phyloP scores from a whole-genome alignment of 1,140 invertebrate species.

The Bombus impatiens region DNA sequence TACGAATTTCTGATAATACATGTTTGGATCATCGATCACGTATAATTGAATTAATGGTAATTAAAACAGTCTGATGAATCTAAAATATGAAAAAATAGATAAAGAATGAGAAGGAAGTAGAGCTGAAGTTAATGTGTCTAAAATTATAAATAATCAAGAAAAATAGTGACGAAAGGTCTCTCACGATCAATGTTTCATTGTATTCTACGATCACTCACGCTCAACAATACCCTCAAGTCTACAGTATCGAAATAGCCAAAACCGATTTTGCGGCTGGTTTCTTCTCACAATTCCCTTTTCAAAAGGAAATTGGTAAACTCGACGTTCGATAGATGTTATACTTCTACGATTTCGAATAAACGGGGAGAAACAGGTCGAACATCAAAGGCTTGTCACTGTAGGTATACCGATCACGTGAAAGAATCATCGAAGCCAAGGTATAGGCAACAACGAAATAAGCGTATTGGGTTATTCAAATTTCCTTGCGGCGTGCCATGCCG shows the following conservation, averaged over 20 bases:
- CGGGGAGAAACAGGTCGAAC: neutral
- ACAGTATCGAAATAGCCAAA: neutral
- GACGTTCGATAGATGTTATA: neutral
- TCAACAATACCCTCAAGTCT: neutral
- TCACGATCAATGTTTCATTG: neutral
- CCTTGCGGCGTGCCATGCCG: conserved; percentile 38
- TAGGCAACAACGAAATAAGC: conserved; percentile 37
- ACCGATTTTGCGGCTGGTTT: neutral
- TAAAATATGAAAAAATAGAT: neutral
- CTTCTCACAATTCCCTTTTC: neutral
- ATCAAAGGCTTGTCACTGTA: conserved; percentile 18
- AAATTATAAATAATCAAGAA: neutral
- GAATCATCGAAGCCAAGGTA: conserved; percentile 28
- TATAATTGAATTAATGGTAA: neutral
- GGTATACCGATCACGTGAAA: neutral
- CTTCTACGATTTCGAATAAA: neutral
- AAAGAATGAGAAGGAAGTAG: neutral
- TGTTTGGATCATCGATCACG: neutral
- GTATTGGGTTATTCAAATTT: conserved; percentile 64
- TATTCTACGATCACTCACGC: neutral
- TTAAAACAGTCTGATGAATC: neutral
- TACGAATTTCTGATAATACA: neutral
- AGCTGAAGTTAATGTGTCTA: neutral
- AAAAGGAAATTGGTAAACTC: neutral
- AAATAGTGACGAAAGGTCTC: neutral